Evolutionary conservation across 2,888 invertebrate genomes (phyloP), one percentile per base, ranked within the genome.

Genomic region (Petrophora chlorosata): DNA sequence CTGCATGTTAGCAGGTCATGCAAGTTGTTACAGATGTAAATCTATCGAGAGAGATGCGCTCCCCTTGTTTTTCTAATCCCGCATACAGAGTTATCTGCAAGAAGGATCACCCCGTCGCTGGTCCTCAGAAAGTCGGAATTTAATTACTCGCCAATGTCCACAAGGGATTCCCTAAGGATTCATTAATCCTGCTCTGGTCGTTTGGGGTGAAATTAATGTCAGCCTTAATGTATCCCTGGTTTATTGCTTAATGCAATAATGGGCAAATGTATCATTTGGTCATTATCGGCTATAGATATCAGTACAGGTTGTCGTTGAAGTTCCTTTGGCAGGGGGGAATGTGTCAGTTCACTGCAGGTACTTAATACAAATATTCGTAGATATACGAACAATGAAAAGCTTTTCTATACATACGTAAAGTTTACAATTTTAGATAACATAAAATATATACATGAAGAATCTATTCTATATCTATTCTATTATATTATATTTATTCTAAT

Each of bases 71-170:
- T 70, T 56, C 65, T 63, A 63, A 47, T 65, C 65, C 69, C 73
- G 60, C 67, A 58, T 38, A 56, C 29, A 41, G 59, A 53, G 56
- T 56, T 62, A 56, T 65, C 57, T 50, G 62, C 65, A 61, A 71
- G 76, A 73, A 75, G 67, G 53, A 60, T 67, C 68, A 46, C 71
- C 72, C 58, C 34, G 59, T 62, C 28, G 33, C 16, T 34, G 13
- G 28, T 15, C 28, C 36, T 34, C 28, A 13, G 55, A 36, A 66
- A 61, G 59, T 62, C 53, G 76, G 81, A 84, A 85, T 87, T 83
- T 84, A 83, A 86, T 87, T 85, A 85, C 77, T 71, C 61, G 60
- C 69, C 67, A 65, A 62, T 76, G 75, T 79, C 78, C 73, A 66
- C 73, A 65, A 49, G 45, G 47, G 51, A 58, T 54, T 59, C 71